These are phyloP conservation scores for Coranthus polyacanthus DNA, from an alignment of 2,797 vertebrate species.

Conservation along the genomic window DNA sequence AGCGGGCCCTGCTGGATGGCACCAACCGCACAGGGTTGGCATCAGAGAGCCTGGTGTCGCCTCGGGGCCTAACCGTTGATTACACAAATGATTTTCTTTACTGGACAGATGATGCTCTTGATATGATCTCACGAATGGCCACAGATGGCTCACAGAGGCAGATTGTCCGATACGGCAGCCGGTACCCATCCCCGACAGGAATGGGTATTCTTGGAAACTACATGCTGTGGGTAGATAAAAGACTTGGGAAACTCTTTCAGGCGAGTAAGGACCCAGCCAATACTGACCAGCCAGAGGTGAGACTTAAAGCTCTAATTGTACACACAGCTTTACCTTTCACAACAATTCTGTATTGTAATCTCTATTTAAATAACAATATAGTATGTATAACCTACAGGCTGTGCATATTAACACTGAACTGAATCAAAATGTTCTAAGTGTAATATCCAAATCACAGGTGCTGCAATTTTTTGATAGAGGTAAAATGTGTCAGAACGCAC, in stretches of 20 bases:
- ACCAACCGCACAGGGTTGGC: constrained; percentile 92
- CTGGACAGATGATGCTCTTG: constrained; percentile 94
- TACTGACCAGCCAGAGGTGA: constrained; percentile 83
- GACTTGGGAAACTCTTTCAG: constrained; percentile 92
- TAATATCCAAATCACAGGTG: too few relatives aligned
- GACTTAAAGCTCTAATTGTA: constrained; percentile 2
- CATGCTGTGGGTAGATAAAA: constrained; percentile 95
- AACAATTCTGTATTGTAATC: neutral
- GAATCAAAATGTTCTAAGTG: too few relatives aligned
- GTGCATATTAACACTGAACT: too few relatives aligned
- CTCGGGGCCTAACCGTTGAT: constrained; percentile 91
- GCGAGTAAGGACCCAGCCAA: constrained; percentile 90
- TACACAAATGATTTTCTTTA: constrained; percentile 89
- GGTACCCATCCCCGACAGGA: constrained; percentile 91
- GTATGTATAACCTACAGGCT: neutral
- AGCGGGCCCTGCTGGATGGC: constrained; percentile 91
- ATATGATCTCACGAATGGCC: constrained; percentile 92
- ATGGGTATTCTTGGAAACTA: constrained; percentile 89
- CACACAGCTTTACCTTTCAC: constrained; percentile 6
- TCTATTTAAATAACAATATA: neutral
- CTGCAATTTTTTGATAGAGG: too few relatives aligned
- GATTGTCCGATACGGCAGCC: constrained; percentile 91
- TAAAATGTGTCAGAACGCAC: too few relatives aligned
- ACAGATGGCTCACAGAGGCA: constrained; percentile 86
- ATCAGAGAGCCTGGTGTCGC: constrained; percentile 90